phyloP scores from a whole-genome alignment of 1,140 invertebrate genomes.

The Cryptotermes secundus region DNA sequence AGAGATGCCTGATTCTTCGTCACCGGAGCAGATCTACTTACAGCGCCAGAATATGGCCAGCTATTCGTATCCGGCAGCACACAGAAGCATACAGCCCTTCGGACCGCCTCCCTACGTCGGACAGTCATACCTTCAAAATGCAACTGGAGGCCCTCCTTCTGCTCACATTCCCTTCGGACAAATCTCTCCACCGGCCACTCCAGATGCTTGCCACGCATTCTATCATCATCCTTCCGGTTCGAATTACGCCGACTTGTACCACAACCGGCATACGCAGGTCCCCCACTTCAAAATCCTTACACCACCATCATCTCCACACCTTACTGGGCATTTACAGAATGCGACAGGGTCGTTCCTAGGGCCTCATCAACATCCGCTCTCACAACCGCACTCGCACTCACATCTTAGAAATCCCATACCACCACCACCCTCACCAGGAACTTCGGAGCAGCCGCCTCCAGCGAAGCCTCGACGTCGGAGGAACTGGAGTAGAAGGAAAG shows the following conservation, averaged over 20 bases:
- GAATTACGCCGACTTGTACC: slow-evolving; percentile 36
- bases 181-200: slow-evolving; percentile 53
- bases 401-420: slow-evolving; percentile 35
- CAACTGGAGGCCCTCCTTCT: background rate
- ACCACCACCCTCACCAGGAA: slow-evolving; percentile 24
- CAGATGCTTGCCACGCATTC: slow-evolving; percentile 42
- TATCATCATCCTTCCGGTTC: slow-evolving; percentile 29
- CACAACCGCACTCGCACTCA: too few species aligned
- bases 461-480: slow-evolving; percentile 47
- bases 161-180: slow-evolving; percentile 40
- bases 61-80: slow-evolving; percentile 17
- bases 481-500: slow-evolving; percentile 54
- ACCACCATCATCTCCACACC: slow-evolving; percentile 48
- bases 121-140: background rate
- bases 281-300: slow-evolving; percentile 47
- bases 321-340: slow-evolving; percentile 28
- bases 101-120: slow-evolving; percentile 25
- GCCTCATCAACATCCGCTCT: background rate
- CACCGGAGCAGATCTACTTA: slow-evolving; percentile 21
- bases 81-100: slow-evolving; percentile 22
- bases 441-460: slow-evolving; percentile 31
- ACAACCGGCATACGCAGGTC: slow-evolving; percentile 34
- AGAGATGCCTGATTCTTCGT: background rate
- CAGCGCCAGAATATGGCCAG: slow-evolving; percentile 15
- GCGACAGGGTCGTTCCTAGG: slow-evolving; percentile 6